These are phyloP conservation scores for Cheirogaleus major DNA, from an alignment of 2,797 vertebrate genomes.

Conservation along the genomic window DNA sequence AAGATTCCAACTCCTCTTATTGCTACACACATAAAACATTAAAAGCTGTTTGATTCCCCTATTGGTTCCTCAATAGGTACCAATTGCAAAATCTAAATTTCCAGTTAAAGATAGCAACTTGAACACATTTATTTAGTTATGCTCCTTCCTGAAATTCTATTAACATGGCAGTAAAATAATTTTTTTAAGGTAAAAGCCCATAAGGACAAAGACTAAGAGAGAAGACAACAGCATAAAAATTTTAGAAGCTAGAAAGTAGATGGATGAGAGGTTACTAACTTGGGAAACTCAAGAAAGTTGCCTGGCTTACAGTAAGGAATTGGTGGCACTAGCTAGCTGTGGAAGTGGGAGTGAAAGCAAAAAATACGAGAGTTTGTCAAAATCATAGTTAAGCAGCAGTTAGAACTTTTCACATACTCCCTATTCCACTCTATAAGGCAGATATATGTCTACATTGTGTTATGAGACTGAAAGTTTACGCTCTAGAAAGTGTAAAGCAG, in stretches of 20 bases:
- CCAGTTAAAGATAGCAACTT: neutral
- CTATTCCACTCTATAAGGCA: neutral
- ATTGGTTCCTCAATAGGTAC: no score
- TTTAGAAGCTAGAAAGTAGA: neutral
- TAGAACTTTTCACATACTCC: neutral
- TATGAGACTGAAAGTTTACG: neutral
- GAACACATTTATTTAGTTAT: neutral
- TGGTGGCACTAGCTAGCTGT: neutral
- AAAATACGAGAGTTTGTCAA: neutral
- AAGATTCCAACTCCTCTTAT: neutral
- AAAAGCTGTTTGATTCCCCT: neutral
- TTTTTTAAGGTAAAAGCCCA: conserved; percentile 8
- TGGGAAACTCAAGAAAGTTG: neutral
- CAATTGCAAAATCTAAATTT: neutral
- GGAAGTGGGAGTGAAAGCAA: neutral
- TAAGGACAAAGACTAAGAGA: neutral
- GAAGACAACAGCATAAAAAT: neutral
- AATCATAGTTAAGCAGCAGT: neutral
- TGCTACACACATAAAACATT: neutral
- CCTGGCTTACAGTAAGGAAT: neutral
- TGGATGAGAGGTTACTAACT: neutral
- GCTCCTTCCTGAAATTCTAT: neutral
- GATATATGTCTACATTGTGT: neutral
- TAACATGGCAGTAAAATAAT: neutral
- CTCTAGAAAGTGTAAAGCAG: neutral